Evolutionary conservation across 2,797 vertebrate species (phyloP).

Genomic region (Thripadectes ignobilis): DNA sequence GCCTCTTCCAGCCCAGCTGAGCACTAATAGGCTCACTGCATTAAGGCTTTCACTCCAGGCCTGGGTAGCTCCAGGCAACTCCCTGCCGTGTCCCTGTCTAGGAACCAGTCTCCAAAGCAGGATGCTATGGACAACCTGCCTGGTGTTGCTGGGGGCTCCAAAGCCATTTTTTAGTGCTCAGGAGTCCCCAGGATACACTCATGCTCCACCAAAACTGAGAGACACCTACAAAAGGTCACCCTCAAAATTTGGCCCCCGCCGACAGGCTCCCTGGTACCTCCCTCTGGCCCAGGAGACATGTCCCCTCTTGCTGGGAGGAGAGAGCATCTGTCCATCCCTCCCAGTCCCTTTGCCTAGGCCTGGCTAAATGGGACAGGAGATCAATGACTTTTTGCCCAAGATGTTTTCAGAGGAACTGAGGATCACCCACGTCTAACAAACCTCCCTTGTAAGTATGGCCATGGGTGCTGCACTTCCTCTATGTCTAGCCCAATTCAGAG

Average conservation of each 20-base stretch:
- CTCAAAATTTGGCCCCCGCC: background rate
- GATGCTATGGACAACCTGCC: accelerated
- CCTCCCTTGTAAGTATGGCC: accelerated
- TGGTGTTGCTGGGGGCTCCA: background rate
- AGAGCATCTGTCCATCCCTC: background rate
- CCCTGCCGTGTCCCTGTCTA: background rate
- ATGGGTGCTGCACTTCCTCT: background rate
- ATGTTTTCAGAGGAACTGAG: background rate
- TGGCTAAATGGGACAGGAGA: background rate
- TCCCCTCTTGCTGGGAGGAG: background rate
- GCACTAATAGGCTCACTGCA: constrained; percentile 6
- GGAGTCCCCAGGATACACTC: background rate
- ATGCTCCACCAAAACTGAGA: background rate
- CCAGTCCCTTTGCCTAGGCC: background rate
- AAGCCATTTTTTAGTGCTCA: background rate
- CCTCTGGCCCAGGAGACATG: background rate
- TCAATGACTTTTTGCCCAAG: accelerated
- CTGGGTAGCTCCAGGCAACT: background rate
- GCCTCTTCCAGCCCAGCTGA: background rate
- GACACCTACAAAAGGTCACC: background rate
- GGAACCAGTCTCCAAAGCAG: background rate
- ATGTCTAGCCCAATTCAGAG: background rate
- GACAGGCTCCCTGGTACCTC: background rate
- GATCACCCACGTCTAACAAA: background rate
- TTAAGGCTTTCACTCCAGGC: constrained; percentile 34